Percentiles rank a stretch among this genome's conserved stretches.
phyloP scores from a whole-genome alignment of 2,888 invertebrate genomes.

The Blastobasis lacticolella region DNA sequence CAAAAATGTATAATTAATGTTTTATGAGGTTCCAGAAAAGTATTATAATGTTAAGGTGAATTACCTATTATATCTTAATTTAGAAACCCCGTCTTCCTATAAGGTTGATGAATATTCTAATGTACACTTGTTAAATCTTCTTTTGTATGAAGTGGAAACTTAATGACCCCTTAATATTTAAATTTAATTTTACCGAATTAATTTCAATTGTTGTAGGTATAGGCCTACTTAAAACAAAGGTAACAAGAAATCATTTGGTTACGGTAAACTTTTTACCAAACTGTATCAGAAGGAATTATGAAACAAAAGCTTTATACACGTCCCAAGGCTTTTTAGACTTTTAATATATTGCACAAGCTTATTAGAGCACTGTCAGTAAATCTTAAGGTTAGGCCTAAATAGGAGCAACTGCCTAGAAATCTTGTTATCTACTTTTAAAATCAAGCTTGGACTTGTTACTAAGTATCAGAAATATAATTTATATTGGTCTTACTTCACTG shows the following conservation, averaged over 20 bases:
- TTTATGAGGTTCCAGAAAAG: too few species aligned
- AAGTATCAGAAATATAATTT: too few species aligned
- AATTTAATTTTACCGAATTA: too few species aligned
- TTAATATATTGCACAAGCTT: conserved; percentile 5
- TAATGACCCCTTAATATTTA: too few species aligned
- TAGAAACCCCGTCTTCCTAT: conserved; percentile 46
- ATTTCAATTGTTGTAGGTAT: too few species aligned
- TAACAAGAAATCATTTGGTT: too few species aligned
- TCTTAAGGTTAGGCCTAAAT: conserved; percentile 1
- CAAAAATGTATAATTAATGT: too few species aligned
- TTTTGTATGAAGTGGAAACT: conserved; percentile 14
- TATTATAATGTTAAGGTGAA: too few species aligned
- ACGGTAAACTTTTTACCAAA: too few species aligned
- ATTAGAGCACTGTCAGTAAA: conserved; percentile 5
- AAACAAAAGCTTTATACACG: neutral
- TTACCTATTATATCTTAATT: neutral
- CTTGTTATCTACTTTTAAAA: conserved; percentile 3
- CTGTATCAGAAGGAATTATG: neutral
- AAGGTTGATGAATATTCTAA: conserved; percentile 41
- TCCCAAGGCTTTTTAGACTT: neutral
- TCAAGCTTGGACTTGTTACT: too few species aligned
- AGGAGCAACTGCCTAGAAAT: neutral
- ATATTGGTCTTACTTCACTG: too few species aligned
- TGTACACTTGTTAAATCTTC: conserved; percentile 48
- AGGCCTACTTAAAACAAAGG: too few species aligned